Percentiles rank a stretch among this genome's conserved stretches.
These are phyloP conservation scores for Molorchus minor DNA, from an alignment of 2,888 invertebrate species.

Conservation along the genomic window DNA sequence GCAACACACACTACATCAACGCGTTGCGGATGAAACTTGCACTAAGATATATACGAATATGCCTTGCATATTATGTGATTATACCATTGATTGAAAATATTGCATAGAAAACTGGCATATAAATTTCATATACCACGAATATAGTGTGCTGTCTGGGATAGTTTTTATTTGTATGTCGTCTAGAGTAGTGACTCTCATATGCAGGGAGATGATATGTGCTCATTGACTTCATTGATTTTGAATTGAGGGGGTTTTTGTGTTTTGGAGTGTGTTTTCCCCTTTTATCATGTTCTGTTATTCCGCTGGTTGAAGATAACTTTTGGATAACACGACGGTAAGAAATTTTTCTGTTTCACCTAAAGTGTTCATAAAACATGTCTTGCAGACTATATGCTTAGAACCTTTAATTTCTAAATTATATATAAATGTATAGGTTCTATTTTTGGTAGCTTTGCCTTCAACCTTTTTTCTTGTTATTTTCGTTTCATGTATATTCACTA, in stretches of 20 bases:
- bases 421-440: constrained; percentile 12
- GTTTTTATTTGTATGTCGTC: constrained; percentile 26
- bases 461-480: constrained; percentile 21
- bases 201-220: constrained; percentile 14
- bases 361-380: constrained; percentile 29
- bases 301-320: constrained; percentile 12
- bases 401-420: constrained; percentile 23
- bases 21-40: too few relatives aligned
- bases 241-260: constrained; percentile 22
- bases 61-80: too few relatives aligned
- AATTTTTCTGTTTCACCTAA: constrained; percentile 22
- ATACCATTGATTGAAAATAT: too few relatives aligned
- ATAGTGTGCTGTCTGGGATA: too few relatives aligned
- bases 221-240: constrained; percentile 22
- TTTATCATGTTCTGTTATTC: constrained; percentile 22
- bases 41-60: too few relatives aligned
- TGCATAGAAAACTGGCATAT: too few relatives aligned
- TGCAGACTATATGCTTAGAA: constrained; percentile 19
- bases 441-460: constrained; percentile 21
- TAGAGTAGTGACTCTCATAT: constrained; percentile 16
- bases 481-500: constrained; percentile 26
- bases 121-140: too few relatives aligned
- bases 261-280: constrained; percentile 18
- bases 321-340: constrained; percentile 12
- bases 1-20: too few relatives aligned